Base-by-base conservation (phyloP, 2,797 vertebrate genomes). In the Atherinosoma microstoma region DNA sequence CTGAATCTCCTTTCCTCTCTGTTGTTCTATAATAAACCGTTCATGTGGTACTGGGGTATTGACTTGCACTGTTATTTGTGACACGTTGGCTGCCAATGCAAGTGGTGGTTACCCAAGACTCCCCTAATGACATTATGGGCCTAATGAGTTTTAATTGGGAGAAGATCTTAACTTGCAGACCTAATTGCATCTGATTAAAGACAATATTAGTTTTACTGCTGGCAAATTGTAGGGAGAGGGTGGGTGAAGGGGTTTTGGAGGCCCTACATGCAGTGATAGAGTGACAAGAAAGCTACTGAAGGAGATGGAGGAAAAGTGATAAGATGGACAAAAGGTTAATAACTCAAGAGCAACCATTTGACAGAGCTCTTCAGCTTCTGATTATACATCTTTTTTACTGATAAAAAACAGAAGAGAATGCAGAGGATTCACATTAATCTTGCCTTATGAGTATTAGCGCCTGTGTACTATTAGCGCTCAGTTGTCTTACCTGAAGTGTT, bases 131-230 rank as follows among this genome's bases (percentile, higher is more conserved):
- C 84, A 94, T 95, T 95, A 95, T 76, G 79, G 83, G 75, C 88
- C 92, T 95, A 95, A 95, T 95, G 92, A 94, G 92, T 92, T 94
- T 93, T 95, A 95, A 95, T 95, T 95, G 94, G 93, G 86, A 93
- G 91, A 93, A 94, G 94, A 95, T 95, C 94, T 95, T 95, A 94
- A 95, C 94, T 94, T 92, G 89, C 87, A 80, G 87, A 78, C 86
- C 91, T 95, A 95, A 95, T 95, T 95, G 94, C 90, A 94, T 95
- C 93, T 95, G 94, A 95, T 95, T 95, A 94, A 94, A 94, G 93
- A 95, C 94, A 94, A 94, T 95, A 95, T 95, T 95, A 93, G 94
- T 94, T 95, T 95, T 94, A 94, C 91, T 91, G 89, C 85, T 79
- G 82, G 92, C 89, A 93, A 95, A 94, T 94, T 94, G 94, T 86